These are phyloP conservation scores for Invenusta paracnida DNA, from an alignment of 2,888 invertebrate genomes.

Conservation along the genomic window DNA sequence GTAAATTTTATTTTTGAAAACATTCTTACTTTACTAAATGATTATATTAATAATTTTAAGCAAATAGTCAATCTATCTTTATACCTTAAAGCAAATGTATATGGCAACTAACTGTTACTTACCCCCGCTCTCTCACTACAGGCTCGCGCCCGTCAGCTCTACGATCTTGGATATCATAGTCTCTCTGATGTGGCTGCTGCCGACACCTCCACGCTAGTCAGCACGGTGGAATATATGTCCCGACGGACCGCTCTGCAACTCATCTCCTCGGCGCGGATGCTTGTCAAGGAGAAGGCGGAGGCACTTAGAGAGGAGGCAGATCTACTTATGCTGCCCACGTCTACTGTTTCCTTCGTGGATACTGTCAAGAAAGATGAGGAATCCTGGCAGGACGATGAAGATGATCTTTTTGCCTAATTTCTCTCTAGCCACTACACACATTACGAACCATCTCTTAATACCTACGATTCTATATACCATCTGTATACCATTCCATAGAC, in stretches of 20 bases:
- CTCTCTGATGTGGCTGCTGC: constrained; percentile 74
- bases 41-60: too few species aligned
- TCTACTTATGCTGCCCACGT: neutral
- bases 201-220: constrained; percentile 66
- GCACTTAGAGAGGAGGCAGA: constrained; percentile 75
- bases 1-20: too few species aligned
- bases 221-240: constrained; percentile 70
- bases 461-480: too few species aligned
- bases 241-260: constrained; percentile 73
- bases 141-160: constrained; percentile 73
- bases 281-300: constrained; percentile 78
- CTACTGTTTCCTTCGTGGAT: neutral
- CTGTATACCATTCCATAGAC: too few species aligned
- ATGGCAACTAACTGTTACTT: too few species aligned
- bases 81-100: too few species aligned
- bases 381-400: neutral
- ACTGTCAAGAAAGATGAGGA: neutral
- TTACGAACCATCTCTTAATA: too few species aligned
- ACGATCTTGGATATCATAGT: constrained; percentile 75
- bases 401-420: neutral
- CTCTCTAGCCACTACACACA: too few species aligned
- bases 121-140: neutral
- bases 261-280: constrained; percentile 68
- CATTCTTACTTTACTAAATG: too few species aligned
- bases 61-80: too few species aligned